Conservation (phyloP, 2,113 vertebrate species). For the Malurus cyaneus region DNA sequence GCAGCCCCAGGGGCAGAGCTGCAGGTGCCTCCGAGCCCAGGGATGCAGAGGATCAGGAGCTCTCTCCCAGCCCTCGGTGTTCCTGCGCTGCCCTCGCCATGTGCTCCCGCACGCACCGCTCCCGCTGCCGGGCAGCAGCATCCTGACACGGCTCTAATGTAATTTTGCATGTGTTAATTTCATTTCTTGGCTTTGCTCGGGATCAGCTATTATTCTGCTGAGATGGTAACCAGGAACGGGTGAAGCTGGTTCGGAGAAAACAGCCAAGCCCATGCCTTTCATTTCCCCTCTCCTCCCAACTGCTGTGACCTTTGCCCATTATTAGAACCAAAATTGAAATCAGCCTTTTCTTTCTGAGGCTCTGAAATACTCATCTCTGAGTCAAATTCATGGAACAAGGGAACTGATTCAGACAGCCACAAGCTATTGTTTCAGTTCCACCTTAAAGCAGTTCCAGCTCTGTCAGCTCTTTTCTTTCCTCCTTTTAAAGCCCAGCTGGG, state of each 20-base stretch:
- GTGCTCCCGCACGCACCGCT: neutral
- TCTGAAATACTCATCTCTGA: constrained; percentile 51
- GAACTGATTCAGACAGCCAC: constrained; percentile 60
- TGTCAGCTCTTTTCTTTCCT: constrained; percentile 49
- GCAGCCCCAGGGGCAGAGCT: neutral
- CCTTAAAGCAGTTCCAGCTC: constrained; percentile 45
- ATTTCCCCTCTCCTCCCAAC: constrained; percentile 51
- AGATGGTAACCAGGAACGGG: constrained; percentile 32
- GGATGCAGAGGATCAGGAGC: rapidly evolving
- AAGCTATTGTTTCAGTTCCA: constrained; percentile 63
- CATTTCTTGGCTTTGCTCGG: constrained; percentile 58
- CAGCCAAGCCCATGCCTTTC: constrained; percentile 33
- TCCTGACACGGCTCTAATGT: constrained; percentile 26
- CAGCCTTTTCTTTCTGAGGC: constrained; percentile 8
- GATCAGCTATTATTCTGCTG: constrained; percentile 63
- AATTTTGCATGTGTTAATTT: constrained; percentile 62
- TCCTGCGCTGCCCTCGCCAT: neutral
- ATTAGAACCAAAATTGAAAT: constrained; percentile 58
- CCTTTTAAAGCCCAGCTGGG: neutral
- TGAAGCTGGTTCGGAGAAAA: constrained; percentile 62
- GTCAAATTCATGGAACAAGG: constrained; percentile 58
- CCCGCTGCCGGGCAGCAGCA: neutral
- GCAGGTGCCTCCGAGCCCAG: neutral
- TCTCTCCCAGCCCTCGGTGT: neutral
- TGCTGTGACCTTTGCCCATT: constrained; percentile 33